Conservation (phyloP, 2,113 vertebrate genomes). For the Piprites chloris region DNA sequence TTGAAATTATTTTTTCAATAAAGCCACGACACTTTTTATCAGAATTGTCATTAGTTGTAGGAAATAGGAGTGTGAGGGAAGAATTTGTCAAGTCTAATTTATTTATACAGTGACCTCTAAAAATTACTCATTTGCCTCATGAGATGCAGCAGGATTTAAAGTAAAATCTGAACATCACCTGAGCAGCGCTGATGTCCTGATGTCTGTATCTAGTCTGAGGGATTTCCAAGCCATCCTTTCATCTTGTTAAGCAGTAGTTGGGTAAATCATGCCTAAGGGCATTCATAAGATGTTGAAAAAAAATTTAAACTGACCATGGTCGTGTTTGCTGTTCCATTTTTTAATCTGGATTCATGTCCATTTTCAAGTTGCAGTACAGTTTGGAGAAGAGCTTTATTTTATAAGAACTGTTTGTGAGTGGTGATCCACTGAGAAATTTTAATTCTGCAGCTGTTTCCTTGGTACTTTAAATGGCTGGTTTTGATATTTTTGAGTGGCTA, state of each 20-base stretch:
- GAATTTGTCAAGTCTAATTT: slow-evolving; percentile 2
- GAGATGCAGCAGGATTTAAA: background rate
- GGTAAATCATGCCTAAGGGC: background rate
- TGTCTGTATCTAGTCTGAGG: background rate
- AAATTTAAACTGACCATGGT: background rate
- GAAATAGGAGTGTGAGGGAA: background rate
- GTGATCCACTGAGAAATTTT: background rate
- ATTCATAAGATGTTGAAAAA: background rate
- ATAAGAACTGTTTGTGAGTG: background rate
- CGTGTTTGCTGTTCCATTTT: background rate
- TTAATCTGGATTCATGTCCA: background rate
- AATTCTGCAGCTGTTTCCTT: background rate
- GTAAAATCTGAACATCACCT: background rate
- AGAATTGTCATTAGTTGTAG: slow-evolving; percentile 10
- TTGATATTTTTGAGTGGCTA: background rate
- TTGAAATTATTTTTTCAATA: slow-evolving; percentile 20
- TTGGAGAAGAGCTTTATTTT: background rate
- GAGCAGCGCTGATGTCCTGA: background rate
- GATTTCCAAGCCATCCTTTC: background rate
- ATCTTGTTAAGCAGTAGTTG: background rate
- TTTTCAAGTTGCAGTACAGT: background rate
- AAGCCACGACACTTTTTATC: background rate
- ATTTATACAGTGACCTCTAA: background rate
- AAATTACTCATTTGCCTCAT: background rate
- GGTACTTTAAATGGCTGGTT: background rate